Evolutionary conservation across 2,797 vertebrate genomes (phyloP).

Genomic region (Pogoniulus pusillus): DNA sequence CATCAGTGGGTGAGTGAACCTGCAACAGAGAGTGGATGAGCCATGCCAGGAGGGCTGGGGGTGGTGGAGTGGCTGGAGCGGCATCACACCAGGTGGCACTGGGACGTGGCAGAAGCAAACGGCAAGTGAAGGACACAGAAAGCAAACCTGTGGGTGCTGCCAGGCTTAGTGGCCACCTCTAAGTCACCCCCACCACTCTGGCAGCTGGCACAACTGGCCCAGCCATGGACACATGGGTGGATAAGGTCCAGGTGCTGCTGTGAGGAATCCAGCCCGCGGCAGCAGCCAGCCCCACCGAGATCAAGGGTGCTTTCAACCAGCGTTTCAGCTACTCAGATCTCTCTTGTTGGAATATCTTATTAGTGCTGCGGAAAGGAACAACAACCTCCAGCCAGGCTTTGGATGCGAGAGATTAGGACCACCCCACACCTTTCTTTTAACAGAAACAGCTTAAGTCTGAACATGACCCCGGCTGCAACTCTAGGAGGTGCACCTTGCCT

Average conservation of each 20-base stretch:
- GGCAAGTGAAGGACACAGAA: not conserved
- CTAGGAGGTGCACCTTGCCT: slow-evolving; percentile 55
- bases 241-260: not conserved
- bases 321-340: not conserved
- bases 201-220: not conserved
- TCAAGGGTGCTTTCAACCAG: not conserved
- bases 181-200: not conserved
- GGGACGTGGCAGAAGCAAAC: not conserved
- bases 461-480: slow-evolving; percentile 18
- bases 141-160: not conserved
- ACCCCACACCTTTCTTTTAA: not conserved
- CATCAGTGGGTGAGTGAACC: slow-evolving; percentile 97
- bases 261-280: not conserved
- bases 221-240: fast-evolving
- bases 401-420: slow-evolving; percentile 36
- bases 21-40: slow-evolving; percentile 59
- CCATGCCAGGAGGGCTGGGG: not conserved
- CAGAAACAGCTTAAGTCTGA: not conserved
- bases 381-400: not conserved
- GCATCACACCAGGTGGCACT: not conserved
- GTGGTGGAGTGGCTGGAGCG: not conserved
- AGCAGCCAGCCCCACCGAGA: not conserved
- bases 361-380: not conserved
- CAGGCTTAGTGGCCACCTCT: not conserved
- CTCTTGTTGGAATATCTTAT: not conserved